Conservation (phyloP, 2,888 invertebrate genomes). For the Callimorpha dominula region DNA sequence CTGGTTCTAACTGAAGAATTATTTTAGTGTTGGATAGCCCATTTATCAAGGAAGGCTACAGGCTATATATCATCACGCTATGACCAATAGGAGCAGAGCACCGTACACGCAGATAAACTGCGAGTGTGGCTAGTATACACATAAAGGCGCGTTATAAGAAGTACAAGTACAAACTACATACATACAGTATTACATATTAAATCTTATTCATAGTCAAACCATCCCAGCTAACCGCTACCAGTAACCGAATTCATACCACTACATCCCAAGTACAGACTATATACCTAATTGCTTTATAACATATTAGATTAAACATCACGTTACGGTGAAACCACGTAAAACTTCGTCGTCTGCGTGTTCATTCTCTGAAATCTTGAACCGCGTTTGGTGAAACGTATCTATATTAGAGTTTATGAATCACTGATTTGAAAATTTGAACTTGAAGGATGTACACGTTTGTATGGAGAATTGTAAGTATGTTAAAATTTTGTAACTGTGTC, state of each 20-base stretch:
- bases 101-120: too few relatives aligned
- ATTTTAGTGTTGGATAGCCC: too few relatives aligned
- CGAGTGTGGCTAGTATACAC: too few relatives aligned
- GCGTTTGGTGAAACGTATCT: constrained; percentile 15
- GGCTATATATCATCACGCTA: too few relatives aligned
- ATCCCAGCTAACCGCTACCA: background rate
- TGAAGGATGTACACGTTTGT: background rate
- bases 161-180: background rate
- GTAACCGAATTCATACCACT: background rate
- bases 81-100: too few relatives aligned
- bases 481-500: background rate
- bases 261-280: constrained; percentile 20
- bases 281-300: constrained; percentile 26
- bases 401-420: constrained; percentile 12
- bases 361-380: constrained; percentile 24
- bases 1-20: too few relatives aligned
- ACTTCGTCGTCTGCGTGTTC: constrained; percentile 22
- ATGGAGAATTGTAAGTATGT: background rate
- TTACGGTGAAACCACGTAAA: constrained; percentile 22
- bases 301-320: constrained; percentile 34
- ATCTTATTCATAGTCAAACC: constrained; percentile 9
- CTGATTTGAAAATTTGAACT: constrained; percentile 10
- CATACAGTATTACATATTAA: background rate
- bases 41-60: too few relatives aligned
- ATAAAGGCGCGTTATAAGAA: too few relatives aligned